A percentile compares a stretch with the other conserved stretches of the same genome.
These are phyloP conservation scores for Lepus townsendii DNA, from an alignment of 2,797 vertebrate species.

Conservation along the genomic window DNA sequence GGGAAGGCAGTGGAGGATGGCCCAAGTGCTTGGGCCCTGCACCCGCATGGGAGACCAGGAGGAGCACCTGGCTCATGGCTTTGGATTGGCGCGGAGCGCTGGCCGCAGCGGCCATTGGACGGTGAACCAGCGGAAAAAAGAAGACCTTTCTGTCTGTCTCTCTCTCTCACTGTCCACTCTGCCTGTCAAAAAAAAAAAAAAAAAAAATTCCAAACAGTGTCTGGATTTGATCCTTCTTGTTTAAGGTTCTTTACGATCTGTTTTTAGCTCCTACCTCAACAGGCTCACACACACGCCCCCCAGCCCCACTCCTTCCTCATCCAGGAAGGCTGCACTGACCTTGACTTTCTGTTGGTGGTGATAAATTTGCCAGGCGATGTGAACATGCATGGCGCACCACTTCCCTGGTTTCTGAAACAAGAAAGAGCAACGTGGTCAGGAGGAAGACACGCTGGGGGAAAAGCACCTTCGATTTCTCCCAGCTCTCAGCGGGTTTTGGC, in stretches of 20 bases:
- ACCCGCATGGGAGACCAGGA: too few species aligned
- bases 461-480: background rate
- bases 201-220: background rate
- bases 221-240: background rate
- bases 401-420: conserved; percentile 97
- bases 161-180: too few species aligned
- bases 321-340: conserved; percentile 89
- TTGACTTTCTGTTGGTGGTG: conserved; percentile 99
- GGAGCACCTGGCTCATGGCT: too few species aligned
- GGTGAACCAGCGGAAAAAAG: too few species aligned
- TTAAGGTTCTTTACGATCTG: background rate
- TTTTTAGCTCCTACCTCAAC: rapidly evolving
- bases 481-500: background rate
- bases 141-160: too few species aligned
- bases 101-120: too few species aligned
- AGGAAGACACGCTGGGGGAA: background rate
- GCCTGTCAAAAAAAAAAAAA: too few species aligned
- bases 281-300: rapidly evolving
- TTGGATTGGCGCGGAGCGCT: too few species aligned
- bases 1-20: too few species aligned
- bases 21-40: too few species aligned
- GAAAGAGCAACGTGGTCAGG: conserved; percentile 53
- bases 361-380: conserved; percentile 99
- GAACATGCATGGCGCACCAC: conserved; percentile 99
- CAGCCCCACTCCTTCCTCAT: rapidly evolving